Percentiles rank a stretch among this genome's conserved stretches.
These are phyloP conservation scores for Stigmatopora nigra DNA, from an alignment of 2,113 vertebrate species.

Conservation along the genomic window DNA sequence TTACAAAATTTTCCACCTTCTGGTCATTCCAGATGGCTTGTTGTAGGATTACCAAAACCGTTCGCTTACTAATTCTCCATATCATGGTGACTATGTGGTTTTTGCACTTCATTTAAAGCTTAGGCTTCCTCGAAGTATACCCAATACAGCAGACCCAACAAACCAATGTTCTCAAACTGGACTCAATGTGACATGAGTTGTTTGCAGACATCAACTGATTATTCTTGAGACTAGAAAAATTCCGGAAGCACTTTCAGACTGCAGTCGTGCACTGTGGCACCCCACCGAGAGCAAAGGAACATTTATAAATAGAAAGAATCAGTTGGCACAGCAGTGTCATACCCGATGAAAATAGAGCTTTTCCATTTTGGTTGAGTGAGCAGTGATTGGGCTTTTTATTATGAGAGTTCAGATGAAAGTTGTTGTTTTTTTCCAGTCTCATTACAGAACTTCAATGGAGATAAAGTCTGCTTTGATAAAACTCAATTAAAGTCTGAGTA, in stretches of 20 bases:
- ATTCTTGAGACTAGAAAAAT: constrained; percentile 13
- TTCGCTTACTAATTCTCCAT: not conserved
- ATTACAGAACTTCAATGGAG: no score
- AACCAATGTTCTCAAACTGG: not conserved
- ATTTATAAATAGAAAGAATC: constrained; percentile 60
- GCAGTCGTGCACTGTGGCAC: constrained; percentile 35
- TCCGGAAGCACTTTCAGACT: constrained; percentile 22
- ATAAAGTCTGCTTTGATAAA: not conserved
- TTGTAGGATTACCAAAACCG: not conserved
- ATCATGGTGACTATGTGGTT: not conserved
- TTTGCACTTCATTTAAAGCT: not conserved
- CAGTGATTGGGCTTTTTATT: constrained; percentile 48
- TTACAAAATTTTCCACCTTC: not conserved
- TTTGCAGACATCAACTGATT: constrained; percentile 3
- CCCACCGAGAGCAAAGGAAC: constrained; percentile 29
- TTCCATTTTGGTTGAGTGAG: constrained; percentile 53
- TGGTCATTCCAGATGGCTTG: not conserved
- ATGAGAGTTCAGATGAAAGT: constrained; percentile 34
- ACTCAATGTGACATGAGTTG: constrained; percentile 2
- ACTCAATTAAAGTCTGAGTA: not conserved
- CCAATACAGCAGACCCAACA: not conserved
- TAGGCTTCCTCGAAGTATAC: not conserved
- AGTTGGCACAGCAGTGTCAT: constrained; percentile 43
- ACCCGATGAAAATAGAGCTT: constrained; percentile 48
- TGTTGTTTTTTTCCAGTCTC: not conserved